A percentile compares a stretch with the other conserved stretches of the same genome.
phyloP scores from a whole-genome alignment of 2,888 invertebrate genomes.

The Helleia helle region DNA sequence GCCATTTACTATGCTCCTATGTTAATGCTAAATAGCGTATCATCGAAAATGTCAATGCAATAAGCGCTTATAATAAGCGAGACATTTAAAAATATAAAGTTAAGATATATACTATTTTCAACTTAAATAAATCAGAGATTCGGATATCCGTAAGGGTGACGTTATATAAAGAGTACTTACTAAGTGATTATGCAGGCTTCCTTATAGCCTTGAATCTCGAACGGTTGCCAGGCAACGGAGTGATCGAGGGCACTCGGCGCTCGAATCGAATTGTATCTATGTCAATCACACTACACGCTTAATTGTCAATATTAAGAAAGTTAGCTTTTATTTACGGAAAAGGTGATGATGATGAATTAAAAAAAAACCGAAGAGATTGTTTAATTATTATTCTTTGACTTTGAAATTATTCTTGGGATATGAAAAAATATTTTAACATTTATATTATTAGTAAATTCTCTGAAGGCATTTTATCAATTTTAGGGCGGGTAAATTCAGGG shows the following conservation, averaged over 20 bases:
- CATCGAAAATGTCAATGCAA: too few species aligned
- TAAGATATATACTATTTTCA: neutral
- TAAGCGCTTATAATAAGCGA: neutral
- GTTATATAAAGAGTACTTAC: slow-evolving; percentile 22
- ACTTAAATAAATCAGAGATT: neutral
- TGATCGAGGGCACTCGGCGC: slow-evolving; percentile 16
- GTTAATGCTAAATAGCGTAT: too few species aligned
- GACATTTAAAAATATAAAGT: neutral
- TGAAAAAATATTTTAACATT: too few species aligned
- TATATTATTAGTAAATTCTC: too few species aligned
- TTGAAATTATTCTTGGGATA: too few species aligned
- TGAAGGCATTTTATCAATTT: too few species aligned
- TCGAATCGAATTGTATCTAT: slow-evolving; percentile 17
- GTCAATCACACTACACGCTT: slow-evolving; percentile 16
- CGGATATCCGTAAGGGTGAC: slow-evolving; percentile 21
- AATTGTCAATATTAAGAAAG: neutral
- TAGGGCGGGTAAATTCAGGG: too few species aligned
- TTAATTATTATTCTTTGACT: too few species aligned
- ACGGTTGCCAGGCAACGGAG: slow-evolving; percentile 7
- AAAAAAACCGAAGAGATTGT: too few species aligned
- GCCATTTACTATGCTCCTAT: too few species aligned
- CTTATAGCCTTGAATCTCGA: slow-evolving; percentile 20
- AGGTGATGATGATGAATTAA: too few species aligned
- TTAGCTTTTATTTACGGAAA: too few species aligned
- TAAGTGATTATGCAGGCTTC: slow-evolving; percentile 22